phyloP scores from a whole-genome alignment of 2,113 vertebrate species.

The Hirundichthys speculiger region DNA sequence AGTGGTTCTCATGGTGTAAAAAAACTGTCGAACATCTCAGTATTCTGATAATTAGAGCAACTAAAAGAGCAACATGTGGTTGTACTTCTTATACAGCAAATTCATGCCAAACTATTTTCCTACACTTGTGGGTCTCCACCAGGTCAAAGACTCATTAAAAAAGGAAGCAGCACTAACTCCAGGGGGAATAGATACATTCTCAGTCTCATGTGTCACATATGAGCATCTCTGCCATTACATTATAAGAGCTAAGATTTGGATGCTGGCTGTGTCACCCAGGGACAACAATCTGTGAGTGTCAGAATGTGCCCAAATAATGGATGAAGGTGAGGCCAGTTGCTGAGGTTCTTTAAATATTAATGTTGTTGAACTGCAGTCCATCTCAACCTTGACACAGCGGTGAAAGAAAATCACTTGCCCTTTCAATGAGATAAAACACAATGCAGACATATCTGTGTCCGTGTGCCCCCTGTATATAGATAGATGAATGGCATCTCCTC shows the following conservation, averaged over 20 bases:
- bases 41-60: too few relatives aligned
- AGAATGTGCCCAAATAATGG: slow-evolving; percentile 68
- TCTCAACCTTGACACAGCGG: slow-evolving; percentile 60
- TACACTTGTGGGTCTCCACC: slow-evolving; percentile 7
- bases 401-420: slow-evolving; percentile 69
- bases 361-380: slow-evolving; percentile 69
- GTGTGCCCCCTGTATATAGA: slow-evolving; percentile 42
- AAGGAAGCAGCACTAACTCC: slow-evolving; percentile 37
- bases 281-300: slow-evolving; percentile 64
- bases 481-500: slow-evolving; percentile 46
- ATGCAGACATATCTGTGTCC: slow-evolving; percentile 39
- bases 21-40: too few relatives aligned
- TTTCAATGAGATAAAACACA: slow-evolving; percentile 69
- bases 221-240: slow-evolving; percentile 36
- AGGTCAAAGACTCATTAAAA: slow-evolving; percentile 59
- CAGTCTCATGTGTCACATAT: slow-evolving; percentile 18
- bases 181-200: slow-evolving; percentile 2
- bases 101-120: slow-evolving; percentile 14
- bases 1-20: too few relatives aligned
- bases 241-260: slow-evolving; percentile 47
- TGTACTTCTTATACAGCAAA: background rate
- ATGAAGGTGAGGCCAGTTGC: slow-evolving; percentile 62
- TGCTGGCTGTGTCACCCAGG: slow-evolving; percentile 47
- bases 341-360: slow-evolving; percentile 75
- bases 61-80: too few relatives aligned